Percentiles rank a stretch among this genome's conserved stretches.
These are phyloP conservation scores for Paguma larvata DNA, from an alignment of 2,797 vertebrate species.

Conservation along the genomic window DNA sequence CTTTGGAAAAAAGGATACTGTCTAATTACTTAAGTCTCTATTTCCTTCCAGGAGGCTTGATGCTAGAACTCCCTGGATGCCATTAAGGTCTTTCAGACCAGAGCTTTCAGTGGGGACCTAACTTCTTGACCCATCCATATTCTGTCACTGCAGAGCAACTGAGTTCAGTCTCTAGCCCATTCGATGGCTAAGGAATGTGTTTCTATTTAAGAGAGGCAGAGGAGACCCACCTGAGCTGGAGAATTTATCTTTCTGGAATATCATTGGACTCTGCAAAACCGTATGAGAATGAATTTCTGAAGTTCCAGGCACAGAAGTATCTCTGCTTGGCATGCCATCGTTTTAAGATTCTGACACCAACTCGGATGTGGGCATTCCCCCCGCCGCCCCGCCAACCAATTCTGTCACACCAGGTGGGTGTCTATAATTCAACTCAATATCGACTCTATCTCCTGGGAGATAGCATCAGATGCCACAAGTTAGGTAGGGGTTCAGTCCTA, in stretches of 20 bases:
- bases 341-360: background rate
- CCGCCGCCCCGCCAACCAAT: background rate
- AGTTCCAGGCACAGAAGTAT: background rate
- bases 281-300: constrained; percentile 6
- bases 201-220: background rate
- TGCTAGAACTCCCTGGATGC: background rate
- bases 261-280: background rate
- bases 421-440: background rate
- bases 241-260: background rate
- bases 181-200: background rate
- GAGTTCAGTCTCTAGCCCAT: background rate
- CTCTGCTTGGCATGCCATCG: background rate
- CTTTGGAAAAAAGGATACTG: background rate
- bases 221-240: background rate
- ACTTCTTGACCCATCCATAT: background rate
- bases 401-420: background rate
- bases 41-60: background rate
- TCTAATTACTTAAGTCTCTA: background rate
- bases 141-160: background rate
- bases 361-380: background rate
- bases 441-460: background rate
- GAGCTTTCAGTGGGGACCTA: background rate
- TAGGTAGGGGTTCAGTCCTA: background rate
- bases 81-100: background rate
- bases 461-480: background rate